Percentiles rank a stretch among this genome's conserved stretches.
Conservation (phyloP, 37 sponge, comb jelly and placozoan species). For the Oopsacas minuta region DNA sequence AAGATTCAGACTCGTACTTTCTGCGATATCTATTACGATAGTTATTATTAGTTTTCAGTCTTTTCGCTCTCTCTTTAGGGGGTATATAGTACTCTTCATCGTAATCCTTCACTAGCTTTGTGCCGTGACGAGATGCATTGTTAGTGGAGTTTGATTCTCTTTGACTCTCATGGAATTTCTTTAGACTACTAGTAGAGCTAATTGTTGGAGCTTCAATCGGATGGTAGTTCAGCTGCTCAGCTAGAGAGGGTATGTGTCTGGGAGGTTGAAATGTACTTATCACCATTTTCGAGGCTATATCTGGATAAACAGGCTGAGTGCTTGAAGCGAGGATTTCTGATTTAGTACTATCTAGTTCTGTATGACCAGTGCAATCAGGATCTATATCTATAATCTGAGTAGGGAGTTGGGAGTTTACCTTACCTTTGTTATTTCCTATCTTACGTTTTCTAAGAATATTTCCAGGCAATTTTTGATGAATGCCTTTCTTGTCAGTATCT, state of each 20-base stretch:
- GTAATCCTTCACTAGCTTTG: background rate
- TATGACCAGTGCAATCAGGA: background rate
- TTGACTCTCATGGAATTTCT: background rate
- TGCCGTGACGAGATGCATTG: background rate
- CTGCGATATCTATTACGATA: background rate
- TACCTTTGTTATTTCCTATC: background rate
- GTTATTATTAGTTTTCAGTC: background rate
- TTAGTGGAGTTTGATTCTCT: background rate
- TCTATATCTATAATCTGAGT: background rate
- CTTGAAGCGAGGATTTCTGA: background rate
- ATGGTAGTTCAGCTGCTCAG: slow-evolving; percentile 16
- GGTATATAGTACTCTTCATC: background rate
- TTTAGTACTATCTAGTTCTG: background rate
- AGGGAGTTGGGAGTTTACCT: background rate
- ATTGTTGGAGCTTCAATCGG: background rate
- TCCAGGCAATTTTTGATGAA: background rate
- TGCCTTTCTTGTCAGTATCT: background rate
- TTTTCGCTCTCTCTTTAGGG: background rate
- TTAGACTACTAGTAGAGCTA: background rate
- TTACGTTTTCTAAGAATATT: background rate
- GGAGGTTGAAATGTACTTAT: background rate
- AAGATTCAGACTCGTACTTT: background rate
- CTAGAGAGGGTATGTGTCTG: background rate
- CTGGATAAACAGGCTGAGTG: background rate
- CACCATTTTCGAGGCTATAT: background rate